Percentiles rank a stretch among this genome's conserved stretches.
phyloP scores from a whole-genome alignment of 2,113 vertebrate species.

The Cyprinodon brontotheroides region DNA sequence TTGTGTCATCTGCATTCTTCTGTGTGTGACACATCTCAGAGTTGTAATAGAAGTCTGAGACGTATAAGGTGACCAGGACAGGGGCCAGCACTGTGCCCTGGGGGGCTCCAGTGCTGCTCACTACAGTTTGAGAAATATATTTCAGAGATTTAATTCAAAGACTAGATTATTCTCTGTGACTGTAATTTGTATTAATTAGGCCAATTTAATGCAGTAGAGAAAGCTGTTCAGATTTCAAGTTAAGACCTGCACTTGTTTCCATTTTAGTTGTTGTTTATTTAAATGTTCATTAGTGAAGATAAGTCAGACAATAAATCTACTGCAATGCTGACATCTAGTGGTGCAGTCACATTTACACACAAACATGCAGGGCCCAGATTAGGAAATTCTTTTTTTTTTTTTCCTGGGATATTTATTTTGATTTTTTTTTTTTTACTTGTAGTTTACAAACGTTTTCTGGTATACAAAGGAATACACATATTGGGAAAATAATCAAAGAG shows the following conservation, averaged over 20 bases:
- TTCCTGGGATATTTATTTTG: not conserved
- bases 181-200: not conserved
- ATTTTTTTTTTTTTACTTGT: not conserved
- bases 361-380: not conserved
- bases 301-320: conserved; percentile 20
- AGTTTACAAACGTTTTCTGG: not conserved
- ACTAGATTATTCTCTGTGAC: not conserved
- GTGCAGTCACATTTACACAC: conserved; percentile 28
- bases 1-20: too few species aligned
- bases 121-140: too few species aligned
- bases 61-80: too few species aligned
- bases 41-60: too few species aligned
- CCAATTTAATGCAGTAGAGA: not conserved
- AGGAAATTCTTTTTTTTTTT: not conserved
- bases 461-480: conserved; percentile 25
- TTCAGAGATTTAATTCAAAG: not conserved
- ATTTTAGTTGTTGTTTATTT: not conserved
- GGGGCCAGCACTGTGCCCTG: too few species aligned
- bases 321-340: conserved; percentile 78
- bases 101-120: too few species aligned
- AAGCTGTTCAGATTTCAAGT: not conserved
- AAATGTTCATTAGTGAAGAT: not conserved
- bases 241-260: not conserved
- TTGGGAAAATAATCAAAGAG: conserved; percentile 46
- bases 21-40: too few species aligned